These are phyloP conservation scores for Cebus imitator DNA, from an alignment of 2,113 vertebrate species.

Conservation along the genomic window DNA sequence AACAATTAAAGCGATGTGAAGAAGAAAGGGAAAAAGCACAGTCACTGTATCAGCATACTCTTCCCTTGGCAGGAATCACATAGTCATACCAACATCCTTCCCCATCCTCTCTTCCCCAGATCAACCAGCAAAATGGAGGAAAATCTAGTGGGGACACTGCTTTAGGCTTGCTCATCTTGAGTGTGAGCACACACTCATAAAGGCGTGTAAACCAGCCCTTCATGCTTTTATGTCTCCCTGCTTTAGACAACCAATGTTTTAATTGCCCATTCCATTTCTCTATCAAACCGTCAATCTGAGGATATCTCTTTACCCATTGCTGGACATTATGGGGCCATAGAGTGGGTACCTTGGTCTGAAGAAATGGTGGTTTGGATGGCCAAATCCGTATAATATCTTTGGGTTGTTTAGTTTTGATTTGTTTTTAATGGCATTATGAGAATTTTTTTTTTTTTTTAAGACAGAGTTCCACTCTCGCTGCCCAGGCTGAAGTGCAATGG, in stretches of 20 bases:
- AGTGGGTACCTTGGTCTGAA: neutral
- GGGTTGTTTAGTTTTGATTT: neutral
- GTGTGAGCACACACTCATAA: neutral
- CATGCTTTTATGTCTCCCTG: neutral
- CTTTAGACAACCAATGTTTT: neutral
- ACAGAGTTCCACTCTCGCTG: no score
- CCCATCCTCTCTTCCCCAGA: neutral
- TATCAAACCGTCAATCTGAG: neutral
- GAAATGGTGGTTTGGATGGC: neutral
- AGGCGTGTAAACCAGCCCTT: neutral
- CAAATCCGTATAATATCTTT: neutral
- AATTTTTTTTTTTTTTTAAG: neutral
- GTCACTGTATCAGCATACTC: neutral
- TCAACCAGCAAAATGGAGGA: neutral
- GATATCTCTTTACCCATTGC: neutral
- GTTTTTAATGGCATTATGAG: neutral
- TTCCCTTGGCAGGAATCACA: neutral
- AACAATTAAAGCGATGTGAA: neutral
- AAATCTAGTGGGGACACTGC: neutral
- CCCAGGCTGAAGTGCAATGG: no score
- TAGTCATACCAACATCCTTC: neutral
- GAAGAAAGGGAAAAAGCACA: neutral
- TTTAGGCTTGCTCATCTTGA: neutral
- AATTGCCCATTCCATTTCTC: neutral
- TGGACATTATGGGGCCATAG: neutral